Percentiles rank a stretch among this genome's conserved stretches.
Evolutionary conservation across 1,140 invertebrate species (phyloP).

Genomic region (Drosophila yakuba): DNA sequence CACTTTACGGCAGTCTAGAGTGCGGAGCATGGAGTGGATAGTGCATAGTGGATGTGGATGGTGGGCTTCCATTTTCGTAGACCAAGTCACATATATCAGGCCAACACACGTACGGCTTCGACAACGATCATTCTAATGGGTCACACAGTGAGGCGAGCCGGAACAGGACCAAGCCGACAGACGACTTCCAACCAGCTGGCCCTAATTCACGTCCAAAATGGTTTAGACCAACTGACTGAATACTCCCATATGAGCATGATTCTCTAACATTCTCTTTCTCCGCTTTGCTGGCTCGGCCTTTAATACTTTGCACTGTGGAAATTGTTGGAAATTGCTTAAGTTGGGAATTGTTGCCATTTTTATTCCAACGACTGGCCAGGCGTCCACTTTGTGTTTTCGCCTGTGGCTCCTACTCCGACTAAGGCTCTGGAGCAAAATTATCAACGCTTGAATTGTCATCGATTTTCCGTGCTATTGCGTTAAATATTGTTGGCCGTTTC

Average conservation of each 20-base stretch:
- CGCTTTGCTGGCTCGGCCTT: neutral
- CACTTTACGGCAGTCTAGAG: slow-evolving; percentile 62
- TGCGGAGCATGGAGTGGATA: slow-evolving; percentile 5
- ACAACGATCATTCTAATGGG: slow-evolving; percentile 83
- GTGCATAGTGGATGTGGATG: slow-evolving; percentile 4
- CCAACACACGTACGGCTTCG: slow-evolving; percentile 73
- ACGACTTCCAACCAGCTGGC: slow-evolving; percentile 40
- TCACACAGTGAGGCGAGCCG: slow-evolving; percentile 72
- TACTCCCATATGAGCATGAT: slow-evolving; percentile 74
- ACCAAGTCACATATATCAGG: slow-evolving; percentile 64
- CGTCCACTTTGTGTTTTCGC: slow-evolving; percentile 11
- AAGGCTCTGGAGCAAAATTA: slow-evolving; percentile 67
- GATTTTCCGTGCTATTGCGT: slow-evolving; percentile 82
- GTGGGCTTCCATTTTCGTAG: slow-evolving; percentile 17
- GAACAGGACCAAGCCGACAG: slow-evolving; percentile 9
- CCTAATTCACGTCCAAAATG: slow-evolving; percentile 60
- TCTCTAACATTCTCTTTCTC: slow-evolving; percentile 16
- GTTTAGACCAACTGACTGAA: slow-evolving; percentile 54
- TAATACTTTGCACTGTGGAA: slow-evolving; percentile 53
- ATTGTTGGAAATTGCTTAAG: slow-evolving; percentile 81
- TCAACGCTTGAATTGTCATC: slow-evolving; percentile 82
- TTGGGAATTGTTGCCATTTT: slow-evolving; percentile 78
- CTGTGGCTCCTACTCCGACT: slow-evolving; percentile 4
- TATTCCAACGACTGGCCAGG: slow-evolving; percentile 41
- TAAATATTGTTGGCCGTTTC: slow-evolving; percentile 69